Evolutionary conservation across 2,888 invertebrate genomes (phyloP).

Genomic region (Acutogordius australiensis): DNA sequence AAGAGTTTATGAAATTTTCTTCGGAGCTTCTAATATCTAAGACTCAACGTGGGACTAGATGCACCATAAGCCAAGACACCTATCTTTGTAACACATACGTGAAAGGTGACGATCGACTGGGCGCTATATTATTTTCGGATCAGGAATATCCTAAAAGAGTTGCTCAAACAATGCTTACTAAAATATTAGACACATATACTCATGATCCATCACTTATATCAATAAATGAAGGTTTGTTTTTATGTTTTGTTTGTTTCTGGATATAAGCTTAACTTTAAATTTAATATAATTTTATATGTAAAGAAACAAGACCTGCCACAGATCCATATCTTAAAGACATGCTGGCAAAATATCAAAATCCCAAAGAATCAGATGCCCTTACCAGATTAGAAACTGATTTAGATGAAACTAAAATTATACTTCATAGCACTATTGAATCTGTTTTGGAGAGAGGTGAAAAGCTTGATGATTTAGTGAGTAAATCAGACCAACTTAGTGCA

Average conservation of each 20-base stretch:
- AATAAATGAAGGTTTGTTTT: too few species aligned
- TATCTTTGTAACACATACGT: conserved; percentile 94
- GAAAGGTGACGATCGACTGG: conserved; percentile 44
- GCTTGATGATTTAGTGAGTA: conserved; percentile 74
- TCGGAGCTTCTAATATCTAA: conserved; percentile 47
- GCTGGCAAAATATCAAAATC: conserved; percentile 34
- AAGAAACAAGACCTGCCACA: too few species aligned
- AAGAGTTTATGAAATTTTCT: conserved; percentile 87
- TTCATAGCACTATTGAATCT: conserved; percentile 77
- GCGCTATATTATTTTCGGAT: conserved; percentile 74
- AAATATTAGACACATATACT: conserved; percentile 63
- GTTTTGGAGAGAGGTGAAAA: conserved; percentile 89
- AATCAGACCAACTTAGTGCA: conserved; percentile 73
- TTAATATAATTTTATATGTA: too few species aligned
- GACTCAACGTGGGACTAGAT: conserved; percentile 18
- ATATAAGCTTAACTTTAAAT: too few species aligned
- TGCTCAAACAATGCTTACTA: conserved; percentile 71
- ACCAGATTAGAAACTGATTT: conserved; percentile 85
- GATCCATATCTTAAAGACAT: conserved; percentile 16
- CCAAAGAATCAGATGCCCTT: conserved; percentile 82
- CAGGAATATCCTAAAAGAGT: conserved; percentile 89
- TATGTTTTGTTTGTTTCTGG: too few species aligned
- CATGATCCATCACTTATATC: too few species aligned
- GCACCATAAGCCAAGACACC: conserved; percentile 25
- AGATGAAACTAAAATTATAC: conserved; percentile 92